phyloP scores from a whole-genome alignment of 2,888 invertebrate genomes.

The Sialis fuliginosa region DNA sequence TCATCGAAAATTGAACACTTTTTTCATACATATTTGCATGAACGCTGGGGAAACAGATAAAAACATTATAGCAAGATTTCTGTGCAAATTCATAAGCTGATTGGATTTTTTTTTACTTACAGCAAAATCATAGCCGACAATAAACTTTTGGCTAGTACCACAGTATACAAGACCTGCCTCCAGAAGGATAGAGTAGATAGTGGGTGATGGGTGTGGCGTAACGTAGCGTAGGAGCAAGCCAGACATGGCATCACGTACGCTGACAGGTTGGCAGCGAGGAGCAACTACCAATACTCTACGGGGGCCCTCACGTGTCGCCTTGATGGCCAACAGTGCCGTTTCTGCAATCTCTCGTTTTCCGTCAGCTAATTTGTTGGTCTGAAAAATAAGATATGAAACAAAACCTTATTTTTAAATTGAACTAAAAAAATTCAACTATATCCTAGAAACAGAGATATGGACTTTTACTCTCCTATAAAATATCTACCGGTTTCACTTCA shows the following conservation, averaged over 20 bases:
- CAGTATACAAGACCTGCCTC: conserved; percentile 54
- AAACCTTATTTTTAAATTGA: too few relatives aligned
- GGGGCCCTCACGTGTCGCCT: conserved; percentile 55
- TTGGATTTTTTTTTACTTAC: conserved; percentile 29
- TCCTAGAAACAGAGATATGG: too few relatives aligned
- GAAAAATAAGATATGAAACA: conserved; percentile 13
- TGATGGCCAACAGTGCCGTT: conserved; percentile 46
- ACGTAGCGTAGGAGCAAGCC: conserved; percentile 50
- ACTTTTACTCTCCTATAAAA: too few relatives aligned
- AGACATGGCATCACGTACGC: conserved; percentile 51
- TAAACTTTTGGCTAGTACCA: conserved; percentile 53
- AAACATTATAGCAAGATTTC: too few relatives aligned
- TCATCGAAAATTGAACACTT: too few relatives aligned
- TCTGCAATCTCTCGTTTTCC: conserved; percentile 40
- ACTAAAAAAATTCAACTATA: too few relatives aligned
- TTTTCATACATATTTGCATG: too few relatives aligned
- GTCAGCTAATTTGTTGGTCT: conserved; percentile 36
- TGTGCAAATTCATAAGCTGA: too few relatives aligned
- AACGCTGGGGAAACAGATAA: too few relatives aligned
- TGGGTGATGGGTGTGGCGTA: conserved; percentile 33
- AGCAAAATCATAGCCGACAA: conserved; percentile 56
- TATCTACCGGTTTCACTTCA: too few relatives aligned
- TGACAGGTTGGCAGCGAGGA: conserved; percentile 47
- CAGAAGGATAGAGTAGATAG: conserved; percentile 53
- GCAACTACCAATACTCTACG: conserved; percentile 51